A percentile compares a stretch with the other conserved stretches of the same genome.
phyloP scores from a whole-genome alignment of 2,888 invertebrate species.

The Cartodere bifasciata region DNA sequence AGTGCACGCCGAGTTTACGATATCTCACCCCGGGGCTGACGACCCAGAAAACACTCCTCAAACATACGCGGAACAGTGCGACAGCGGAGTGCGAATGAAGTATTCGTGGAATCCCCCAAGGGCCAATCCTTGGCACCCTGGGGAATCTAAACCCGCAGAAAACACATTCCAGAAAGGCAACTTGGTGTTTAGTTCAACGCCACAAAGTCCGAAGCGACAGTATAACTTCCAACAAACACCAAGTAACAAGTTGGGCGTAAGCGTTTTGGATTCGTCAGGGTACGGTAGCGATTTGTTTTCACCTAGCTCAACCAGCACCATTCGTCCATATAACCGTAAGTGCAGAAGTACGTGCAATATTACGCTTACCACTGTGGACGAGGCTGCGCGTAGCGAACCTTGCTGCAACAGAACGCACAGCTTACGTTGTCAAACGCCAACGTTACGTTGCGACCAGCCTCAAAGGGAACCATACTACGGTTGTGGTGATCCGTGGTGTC shows the following conservation, averaged over 20 bases:
- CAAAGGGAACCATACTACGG: slow-evolving; percentile 25
- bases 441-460: slow-evolving; percentile 22
- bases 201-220: slow-evolving; percentile 26
- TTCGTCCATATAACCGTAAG: slow-evolving; percentile 35
- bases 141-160: slow-evolving; percentile 9
- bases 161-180: slow-evolving; percentile 40
- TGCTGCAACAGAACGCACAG: slow-evolving; percentile 32
- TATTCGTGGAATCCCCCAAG: slow-evolving; percentile 37
- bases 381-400: slow-evolving; percentile 12
- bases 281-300: slow-evolving; percentile 43
- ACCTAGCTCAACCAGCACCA: slow-evolving; percentile 25
- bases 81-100: slow-evolving; percentile 42
- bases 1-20: slow-evolving; percentile 54
- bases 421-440: slow-evolving; percentile 33
- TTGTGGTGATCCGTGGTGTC: slow-evolving; percentile 37
- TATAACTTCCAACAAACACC: slow-evolving; percentile 9
- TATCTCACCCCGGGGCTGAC: slow-evolving; percentile 37
- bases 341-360: slow-evolving; percentile 60
- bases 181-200: slow-evolving; percentile 40
- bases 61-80: slow-evolving; percentile 32
- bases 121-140: slow-evolving; percentile 4
- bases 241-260: slow-evolving; percentile 3
- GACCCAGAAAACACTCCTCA: slow-evolving; percentile 33
- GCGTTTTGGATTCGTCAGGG: slow-evolving; percentile 23
- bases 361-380: slow-evolving; percentile 26